Evolutionary conservation across 2,797 vertebrate species (phyloP).

Genomic region (Columba guinea): DNA sequence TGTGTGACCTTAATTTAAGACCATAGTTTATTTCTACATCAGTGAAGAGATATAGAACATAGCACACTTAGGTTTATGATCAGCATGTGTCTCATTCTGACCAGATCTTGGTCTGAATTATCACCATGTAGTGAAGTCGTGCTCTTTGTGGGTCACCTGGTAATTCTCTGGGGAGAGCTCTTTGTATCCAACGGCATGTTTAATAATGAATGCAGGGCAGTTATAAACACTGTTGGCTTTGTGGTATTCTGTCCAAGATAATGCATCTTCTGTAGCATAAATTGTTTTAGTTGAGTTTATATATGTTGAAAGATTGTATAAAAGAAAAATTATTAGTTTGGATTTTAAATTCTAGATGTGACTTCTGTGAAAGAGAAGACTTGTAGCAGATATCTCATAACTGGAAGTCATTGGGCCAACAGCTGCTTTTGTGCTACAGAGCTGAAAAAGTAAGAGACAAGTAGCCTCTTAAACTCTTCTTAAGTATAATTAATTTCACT

Average conservation of each 20-base stretch:
- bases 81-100: not conserved
- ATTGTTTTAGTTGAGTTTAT: not conserved
- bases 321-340: not conserved
- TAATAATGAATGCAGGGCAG: conserved; percentile 12
- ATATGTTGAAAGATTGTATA: conserved; percentile 8
- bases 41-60: not conserved
- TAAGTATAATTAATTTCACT: conserved; percentile 29
- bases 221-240: not conserved
- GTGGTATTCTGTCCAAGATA: not conserved
- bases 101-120: not conserved
- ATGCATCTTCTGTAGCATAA: not conserved
- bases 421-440: not conserved
- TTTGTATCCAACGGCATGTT: not conserved
- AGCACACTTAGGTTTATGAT: not conserved
- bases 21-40: not conserved
- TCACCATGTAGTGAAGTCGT: not conserved
- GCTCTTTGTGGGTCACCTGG: not conserved
- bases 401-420: not conserved
- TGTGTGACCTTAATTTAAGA: not conserved
- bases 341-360: conserved; percentile 34
- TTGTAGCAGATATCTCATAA: not conserved
- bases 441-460: not conserved
- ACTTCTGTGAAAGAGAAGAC: not conserved
- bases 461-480: not conserved
- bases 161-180: not conserved